Percentiles rank a stretch among this genome's conserved stretches.
These are phyloP conservation scores for Nesoenas mayeri DNA, from an alignment of 2,113 vertebrate genomes.

Conservation along the genomic window DNA sequence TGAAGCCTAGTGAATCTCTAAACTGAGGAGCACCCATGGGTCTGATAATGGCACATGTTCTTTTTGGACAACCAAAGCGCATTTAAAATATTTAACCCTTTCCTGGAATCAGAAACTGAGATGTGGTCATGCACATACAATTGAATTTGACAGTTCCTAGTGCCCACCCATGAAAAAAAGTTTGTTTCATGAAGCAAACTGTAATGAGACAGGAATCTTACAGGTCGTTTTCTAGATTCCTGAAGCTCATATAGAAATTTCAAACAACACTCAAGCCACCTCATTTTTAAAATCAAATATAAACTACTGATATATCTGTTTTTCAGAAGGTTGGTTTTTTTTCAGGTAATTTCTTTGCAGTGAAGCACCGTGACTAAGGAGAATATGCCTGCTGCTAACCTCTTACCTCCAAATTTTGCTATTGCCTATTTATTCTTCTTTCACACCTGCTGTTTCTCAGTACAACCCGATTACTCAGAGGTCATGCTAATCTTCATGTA, in stretches of 20 bases:
- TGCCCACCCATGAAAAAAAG: not conserved
- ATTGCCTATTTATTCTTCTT: constrained; percentile 46
- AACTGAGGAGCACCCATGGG: not conserved
- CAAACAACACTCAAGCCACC: constrained; percentile 2
- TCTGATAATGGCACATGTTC: not conserved
- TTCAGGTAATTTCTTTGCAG: constrained; percentile 29
- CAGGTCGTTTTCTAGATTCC: not conserved
- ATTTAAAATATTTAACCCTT: not conserved
- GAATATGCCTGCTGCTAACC: constrained; percentile 35
- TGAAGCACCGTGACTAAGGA: constrained; percentile 12
- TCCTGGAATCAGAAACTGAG: not conserved
- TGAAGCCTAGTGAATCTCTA: not conserved
- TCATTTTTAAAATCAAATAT: constrained; percentile 49
- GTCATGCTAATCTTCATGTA: constrained; percentile 27
- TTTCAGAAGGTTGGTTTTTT: constrained; percentile 37
- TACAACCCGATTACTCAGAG: constrained; percentile 51
- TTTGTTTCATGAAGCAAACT: not conserved
- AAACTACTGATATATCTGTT: constrained; percentile 20
- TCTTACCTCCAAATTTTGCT: constrained; percentile 51
- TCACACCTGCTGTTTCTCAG: constrained; percentile 58
- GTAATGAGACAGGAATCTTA: not conserved
- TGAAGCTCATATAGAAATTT: constrained; percentile 14
- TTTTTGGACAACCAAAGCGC: not conserved
- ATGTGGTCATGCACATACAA: not conserved
- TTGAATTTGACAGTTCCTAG: not conserved